A percentile compares a stretch with the other conserved stretches of the same genome.
Conservation (phyloP, 2,113 vertebrate species). For the Phrynosoma blainvillii region DNA sequence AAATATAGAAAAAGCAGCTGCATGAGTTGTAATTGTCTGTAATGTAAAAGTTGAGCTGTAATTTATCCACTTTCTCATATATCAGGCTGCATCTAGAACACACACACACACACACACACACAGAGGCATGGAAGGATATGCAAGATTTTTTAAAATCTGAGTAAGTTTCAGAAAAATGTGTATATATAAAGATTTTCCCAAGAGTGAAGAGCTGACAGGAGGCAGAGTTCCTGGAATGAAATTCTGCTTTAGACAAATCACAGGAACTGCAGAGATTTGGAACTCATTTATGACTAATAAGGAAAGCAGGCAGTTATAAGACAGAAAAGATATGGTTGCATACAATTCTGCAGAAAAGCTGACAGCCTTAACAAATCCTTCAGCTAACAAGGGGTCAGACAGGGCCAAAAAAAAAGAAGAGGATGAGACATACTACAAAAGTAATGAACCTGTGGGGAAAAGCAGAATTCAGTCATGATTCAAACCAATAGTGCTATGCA, state of each 20-base stretch:
- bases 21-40: conserved; percentile 52
- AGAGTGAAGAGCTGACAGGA: conserved; percentile 29
- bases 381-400: conserved; percentile 37
- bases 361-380: conserved; percentile 35
- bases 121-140: background rate
- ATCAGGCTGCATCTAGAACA: conserved; percentile 32
- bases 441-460: conserved; percentile 14
- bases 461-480: conserved; percentile 58
- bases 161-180: conserved; percentile 37
- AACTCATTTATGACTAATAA: conserved; percentile 56
- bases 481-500: conserved; percentile 25
- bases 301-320: conserved; percentile 49
- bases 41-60: conserved; percentile 28
- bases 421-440: background rate
- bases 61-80: conserved; percentile 7
- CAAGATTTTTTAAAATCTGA: conserved; percentile 31
- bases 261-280: conserved; percentile 39
- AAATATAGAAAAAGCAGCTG: conserved; percentile 50
- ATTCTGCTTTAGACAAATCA: conserved; percentile 50
- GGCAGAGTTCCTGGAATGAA: conserved; percentile 24
- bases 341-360: conserved; percentile 49
- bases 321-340: conserved; percentile 36
- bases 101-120: background rate
- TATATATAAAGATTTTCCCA: conserved; percentile 42
- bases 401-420: conserved; percentile 1